Evolutionary conservation across 2,888 invertebrate species (phyloP).

Genomic region (Parnassius smintheus): DNA sequence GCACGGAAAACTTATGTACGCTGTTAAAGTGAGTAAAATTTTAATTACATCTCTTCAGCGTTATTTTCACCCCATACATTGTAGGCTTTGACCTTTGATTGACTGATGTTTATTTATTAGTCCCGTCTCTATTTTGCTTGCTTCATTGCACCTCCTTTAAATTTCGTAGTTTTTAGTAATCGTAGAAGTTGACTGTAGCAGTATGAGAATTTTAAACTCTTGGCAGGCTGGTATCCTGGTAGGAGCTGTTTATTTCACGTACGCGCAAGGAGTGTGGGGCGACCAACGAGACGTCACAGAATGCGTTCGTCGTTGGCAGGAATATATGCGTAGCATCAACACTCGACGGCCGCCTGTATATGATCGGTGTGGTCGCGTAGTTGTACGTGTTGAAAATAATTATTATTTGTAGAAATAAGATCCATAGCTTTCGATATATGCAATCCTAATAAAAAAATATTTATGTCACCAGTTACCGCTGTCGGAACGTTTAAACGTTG

Average conservation of each 20-base stretch:
- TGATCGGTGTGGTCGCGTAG: conserved; percentile 64
- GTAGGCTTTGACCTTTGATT: too few species aligned
- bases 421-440: conserved; percentile 28
- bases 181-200: conserved; percentile 24
- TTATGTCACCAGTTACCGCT: conserved; percentile 5
- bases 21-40: conserved; percentile 61
- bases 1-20: conserved; percentile 69
- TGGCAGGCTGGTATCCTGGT: conserved; percentile 69
- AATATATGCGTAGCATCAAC: conserved; percentile 66
- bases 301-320: conserved; percentile 67
- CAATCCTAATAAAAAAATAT: conserved; percentile 18
- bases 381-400: conserved; percentile 50
- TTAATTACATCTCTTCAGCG: conserved; percentile 4
- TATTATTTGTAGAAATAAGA: not conserved
- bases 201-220: conserved; percentile 19
- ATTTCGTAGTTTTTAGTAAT: conserved; percentile 57
- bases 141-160: conserved; percentile 47
- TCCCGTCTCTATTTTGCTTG: conserved; percentile 15
- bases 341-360: conserved; percentile 67
- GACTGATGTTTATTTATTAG: not conserved
- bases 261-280: conserved; percentile 74
- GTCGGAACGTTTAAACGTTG: too few species aligned
- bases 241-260: conserved; percentile 70
- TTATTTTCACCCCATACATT: conserved; percentile 22
- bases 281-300: conserved; percentile 69